Percentiles rank a stretch among this genome's conserved stretches.
Conservation (phyloP, 2,888 invertebrate genomes). For the Lobophora halterata region DNA sequence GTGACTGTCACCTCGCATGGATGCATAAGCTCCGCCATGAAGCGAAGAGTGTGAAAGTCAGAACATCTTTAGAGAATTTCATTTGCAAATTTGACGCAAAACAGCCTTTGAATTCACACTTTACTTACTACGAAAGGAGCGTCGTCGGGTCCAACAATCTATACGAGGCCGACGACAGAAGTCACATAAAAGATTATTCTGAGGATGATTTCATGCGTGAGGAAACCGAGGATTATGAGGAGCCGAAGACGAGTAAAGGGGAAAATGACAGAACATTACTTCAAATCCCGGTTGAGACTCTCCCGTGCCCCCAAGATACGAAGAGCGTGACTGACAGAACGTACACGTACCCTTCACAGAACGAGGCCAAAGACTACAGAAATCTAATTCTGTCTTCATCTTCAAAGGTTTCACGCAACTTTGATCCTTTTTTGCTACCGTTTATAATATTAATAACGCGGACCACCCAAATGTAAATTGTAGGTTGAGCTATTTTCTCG, state of each 20-base stretch:
- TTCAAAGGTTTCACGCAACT: conserved; percentile 31
- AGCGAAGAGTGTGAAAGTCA: conserved; percentile 86
- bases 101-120: conserved; percentile 62
- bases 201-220: conserved; percentile 68
- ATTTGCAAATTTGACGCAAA: conserved; percentile 84
- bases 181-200: conserved; percentile 58
- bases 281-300: conserved; percentile 77
- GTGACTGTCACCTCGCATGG: conserved; percentile 92
- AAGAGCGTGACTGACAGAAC: conserved; percentile 82
- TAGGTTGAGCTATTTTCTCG: too few species aligned
- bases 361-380: conserved; percentile 77
- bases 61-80: conserved; percentile 86
- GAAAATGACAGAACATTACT: conserved; percentile 74
- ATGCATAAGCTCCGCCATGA: conserved; percentile 88
- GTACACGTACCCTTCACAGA: conserved; percentile 79
- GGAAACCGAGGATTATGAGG: conserved; percentile 68
- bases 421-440: conserved; percentile 38
- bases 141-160: conserved; percentile 63
- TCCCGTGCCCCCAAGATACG: conserved; percentile 82
- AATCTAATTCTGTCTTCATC: conserved; percentile 64
- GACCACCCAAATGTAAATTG: conserved; percentile 40
- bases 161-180: conserved; percentile 59
- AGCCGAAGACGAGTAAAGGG: conserved; percentile 56
- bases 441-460: conserved; percentile 43
- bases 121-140: conserved; percentile 66